These are phyloP conservation scores for Telenomus remus DNA, from an alignment of 1,140 invertebrate species.

Conservation along the genomic window DNA sequence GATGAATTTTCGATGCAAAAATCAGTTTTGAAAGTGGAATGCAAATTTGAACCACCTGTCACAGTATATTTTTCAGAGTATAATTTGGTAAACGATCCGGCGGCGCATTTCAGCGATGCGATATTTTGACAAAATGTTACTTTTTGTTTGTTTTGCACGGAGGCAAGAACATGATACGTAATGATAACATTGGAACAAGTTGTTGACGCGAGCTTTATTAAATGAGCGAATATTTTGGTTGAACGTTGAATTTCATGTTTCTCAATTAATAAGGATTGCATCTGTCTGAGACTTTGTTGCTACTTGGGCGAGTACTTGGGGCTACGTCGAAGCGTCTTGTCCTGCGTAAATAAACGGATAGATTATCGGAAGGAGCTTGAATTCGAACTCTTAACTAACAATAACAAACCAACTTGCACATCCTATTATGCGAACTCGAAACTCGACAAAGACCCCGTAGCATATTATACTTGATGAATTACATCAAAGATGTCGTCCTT, in stretches of 20 bases:
- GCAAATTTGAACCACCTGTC: too few relatives aligned
- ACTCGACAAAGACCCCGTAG: constrained; percentile 19
- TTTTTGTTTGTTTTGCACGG: too few relatives aligned
- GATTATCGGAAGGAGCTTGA: constrained; percentile 51
- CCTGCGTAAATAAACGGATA: constrained; percentile 58
- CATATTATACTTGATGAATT: constrained; percentile 46
- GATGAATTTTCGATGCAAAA: too few relatives aligned
- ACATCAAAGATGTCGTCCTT: constrained; percentile 48
- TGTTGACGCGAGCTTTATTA: constrained; percentile 11
- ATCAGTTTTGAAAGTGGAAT: too few relatives aligned
- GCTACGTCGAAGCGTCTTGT: constrained; percentile 44
- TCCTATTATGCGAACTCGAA: constrained; percentile 53
- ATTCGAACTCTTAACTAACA: constrained; percentile 57
- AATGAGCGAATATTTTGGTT: constrained; percentile 26
- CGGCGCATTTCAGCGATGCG: too few relatives aligned
- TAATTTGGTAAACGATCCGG: too few relatives aligned
- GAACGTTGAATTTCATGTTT: constrained; percentile 30
- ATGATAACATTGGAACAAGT: neutral
- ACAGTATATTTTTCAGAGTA: too few relatives aligned
- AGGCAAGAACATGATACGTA: neutral
- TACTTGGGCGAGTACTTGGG: constrained; percentile 39
- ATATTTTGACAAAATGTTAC: too few relatives aligned
- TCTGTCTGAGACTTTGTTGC: constrained; percentile 15
- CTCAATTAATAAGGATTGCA: constrained; percentile 47
- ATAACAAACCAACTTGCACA: constrained; percentile 54